Percentiles rank a stretch among this genome's conserved stretches.
Evolutionary conservation across 1,140 invertebrate genomes (phyloP).

Genomic region (Zaprionus africanus): DNA sequence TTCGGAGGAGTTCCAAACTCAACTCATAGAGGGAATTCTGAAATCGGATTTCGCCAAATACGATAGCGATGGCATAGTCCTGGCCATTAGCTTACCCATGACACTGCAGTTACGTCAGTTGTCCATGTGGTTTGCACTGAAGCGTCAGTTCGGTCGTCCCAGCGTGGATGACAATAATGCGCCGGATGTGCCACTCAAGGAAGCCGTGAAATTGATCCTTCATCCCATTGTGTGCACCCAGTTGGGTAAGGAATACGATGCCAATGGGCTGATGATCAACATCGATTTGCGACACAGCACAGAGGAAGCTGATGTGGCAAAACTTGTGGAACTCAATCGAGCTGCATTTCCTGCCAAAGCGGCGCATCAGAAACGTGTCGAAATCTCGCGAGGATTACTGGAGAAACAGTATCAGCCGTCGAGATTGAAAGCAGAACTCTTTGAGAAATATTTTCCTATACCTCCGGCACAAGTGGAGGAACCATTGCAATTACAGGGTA

Average conservation of each 20-base stretch:
- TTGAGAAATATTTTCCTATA: conserved; percentile 84
- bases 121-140: conserved; percentile 84
- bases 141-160: conserved; percentile 75
- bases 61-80: conserved; percentile 82
- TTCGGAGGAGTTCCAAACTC: conserved; percentile 85
- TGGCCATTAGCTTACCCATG: conserved; percentile 84
- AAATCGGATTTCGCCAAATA: conserved; percentile 80
- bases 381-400: conserved; percentile 86
- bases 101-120: conserved; percentile 83
- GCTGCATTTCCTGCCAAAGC: conserved; percentile 58
- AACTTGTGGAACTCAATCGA: conserved; percentile 55
- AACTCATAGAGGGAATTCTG: conserved; percentile 84
- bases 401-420: conserved; percentile 84
- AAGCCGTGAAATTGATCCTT: conserved; percentile 73
- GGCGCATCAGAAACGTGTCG: conserved; percentile 65
- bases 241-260: conserved; percentile 67
- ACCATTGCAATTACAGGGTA: conserved; percentile 81
- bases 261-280: conserved; percentile 77
- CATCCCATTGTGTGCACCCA: conserved; percentile 70
- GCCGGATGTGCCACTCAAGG: conserved; percentile 77
- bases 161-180: conserved; percentile 51
- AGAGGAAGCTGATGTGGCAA: conserved; percentile 60
- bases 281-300: conserved; percentile 64
- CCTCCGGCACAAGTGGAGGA: conserved; percentile 84
- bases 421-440: conserved; percentile 84